phyloP scores from a whole-genome alignment of 2,797 vertebrate species.

The Tangara arthus region DNA sequence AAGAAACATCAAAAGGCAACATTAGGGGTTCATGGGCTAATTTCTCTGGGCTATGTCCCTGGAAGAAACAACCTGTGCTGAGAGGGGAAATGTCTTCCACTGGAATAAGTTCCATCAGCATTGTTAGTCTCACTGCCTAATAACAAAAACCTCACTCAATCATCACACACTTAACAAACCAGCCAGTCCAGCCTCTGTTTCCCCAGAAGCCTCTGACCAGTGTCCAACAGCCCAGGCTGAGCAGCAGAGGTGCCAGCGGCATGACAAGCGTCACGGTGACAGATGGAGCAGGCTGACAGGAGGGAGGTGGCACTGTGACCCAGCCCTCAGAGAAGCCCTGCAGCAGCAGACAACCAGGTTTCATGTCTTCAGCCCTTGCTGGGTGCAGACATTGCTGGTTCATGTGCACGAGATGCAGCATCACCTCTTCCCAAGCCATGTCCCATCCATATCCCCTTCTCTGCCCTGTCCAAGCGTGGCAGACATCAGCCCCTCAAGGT shows the following conservation, averaged over 20 bases:
- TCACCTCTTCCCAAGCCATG: background rate
- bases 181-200: background rate
- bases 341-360: background rate
- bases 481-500: background rate
- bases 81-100: background rate
- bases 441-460: background rate
- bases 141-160: background rate
- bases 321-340: background rate
- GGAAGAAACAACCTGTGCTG: background rate
- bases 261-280: rapidly evolving
- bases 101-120: background rate
- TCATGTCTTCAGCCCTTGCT: rapidly evolving
- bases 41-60: background rate
- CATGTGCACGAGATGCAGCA: rapidly evolving
- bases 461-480: rapidly evolving
- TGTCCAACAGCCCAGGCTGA: background rate
- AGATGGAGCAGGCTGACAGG: background rate
- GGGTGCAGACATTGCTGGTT: background rate
- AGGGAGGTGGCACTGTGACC: background rate
- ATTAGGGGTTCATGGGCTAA: background rate
- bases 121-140: background rate
- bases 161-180: background rate
- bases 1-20: background rate
- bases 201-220: background rate
- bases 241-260: background rate